These are phyloP conservation scores for Pseudopipra pipra DNA, from an alignment of 2,113 vertebrate species.

Conservation along the genomic window DNA sequence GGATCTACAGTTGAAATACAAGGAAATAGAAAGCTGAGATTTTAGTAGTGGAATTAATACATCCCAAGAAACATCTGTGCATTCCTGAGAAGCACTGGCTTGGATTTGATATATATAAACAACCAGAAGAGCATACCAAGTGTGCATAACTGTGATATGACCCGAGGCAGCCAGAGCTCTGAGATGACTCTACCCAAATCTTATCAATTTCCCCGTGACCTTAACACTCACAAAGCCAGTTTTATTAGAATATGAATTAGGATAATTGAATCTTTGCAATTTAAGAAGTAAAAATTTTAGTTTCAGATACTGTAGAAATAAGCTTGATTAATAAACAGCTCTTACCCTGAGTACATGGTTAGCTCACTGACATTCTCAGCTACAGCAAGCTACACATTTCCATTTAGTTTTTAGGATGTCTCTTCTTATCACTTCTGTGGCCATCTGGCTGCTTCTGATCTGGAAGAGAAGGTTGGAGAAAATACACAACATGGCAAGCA, in stretches of 20 bases:
- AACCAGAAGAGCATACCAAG: neutral
- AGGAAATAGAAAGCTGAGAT: neutral
- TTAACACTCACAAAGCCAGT: neutral
- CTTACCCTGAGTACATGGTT: neutral
- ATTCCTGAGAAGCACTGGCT: slow-evolving; percentile 18
- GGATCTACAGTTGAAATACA: neutral
- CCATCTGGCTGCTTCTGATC: neutral
- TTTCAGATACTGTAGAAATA: neutral
- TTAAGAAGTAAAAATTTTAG: neutral
- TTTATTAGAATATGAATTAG: neutral
- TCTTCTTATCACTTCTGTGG: neutral
- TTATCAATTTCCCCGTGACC: neutral
- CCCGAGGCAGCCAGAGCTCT: neutral
- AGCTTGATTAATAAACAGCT: neutral
- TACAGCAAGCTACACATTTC: neutral
- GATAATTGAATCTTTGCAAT: neutral
- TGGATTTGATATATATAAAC: neutral
- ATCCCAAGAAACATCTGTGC: slow-evolving; percentile 16
- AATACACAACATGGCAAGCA: neutral
- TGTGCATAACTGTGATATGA: neutral
- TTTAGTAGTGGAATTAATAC: neutral
- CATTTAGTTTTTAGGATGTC: neutral
- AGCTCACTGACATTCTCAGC: neutral
- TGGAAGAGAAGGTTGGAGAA: neutral
- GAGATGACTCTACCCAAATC: neutral